phyloP scores from a whole-genome alignment of 1,140 invertebrate genomes.

The Hirudo medicinalis region DNA sequence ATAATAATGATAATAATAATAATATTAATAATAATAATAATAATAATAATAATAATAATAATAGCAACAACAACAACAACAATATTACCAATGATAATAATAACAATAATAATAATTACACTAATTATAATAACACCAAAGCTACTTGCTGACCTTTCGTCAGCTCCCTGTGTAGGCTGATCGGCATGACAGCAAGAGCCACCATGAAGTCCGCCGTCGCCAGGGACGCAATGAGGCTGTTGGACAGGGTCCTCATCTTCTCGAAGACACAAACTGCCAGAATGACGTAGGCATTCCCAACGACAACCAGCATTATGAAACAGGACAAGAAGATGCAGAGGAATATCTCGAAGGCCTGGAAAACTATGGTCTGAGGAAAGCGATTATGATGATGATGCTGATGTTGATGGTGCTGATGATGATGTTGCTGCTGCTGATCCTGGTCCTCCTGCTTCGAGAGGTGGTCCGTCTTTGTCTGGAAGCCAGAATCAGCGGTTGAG shows the following conservation, averaged over 20 bases:
- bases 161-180: constrained; percentile 40
- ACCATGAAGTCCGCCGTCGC: constrained; percentile 86
- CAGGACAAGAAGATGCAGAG: constrained; percentile 18
- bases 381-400: background rate
- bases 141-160: background rate
- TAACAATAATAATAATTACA: background rate
- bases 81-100: background rate
- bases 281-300: constrained; percentile 25
- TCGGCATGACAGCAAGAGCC: constrained; percentile 48
- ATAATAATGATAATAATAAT: no score
- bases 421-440: background rate
- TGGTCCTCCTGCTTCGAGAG: background rate
- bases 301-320: constrained; percentile 24
- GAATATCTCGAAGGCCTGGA: constrained; percentile 13
- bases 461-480: no score
- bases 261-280: constrained; percentile 20
- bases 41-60: constrained; percentile 6
- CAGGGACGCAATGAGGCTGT: constrained; percentile 78
- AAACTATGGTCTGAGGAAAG: background rate
- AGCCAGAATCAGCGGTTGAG: no score
- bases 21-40: background rate
- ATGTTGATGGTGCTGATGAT: background rate
- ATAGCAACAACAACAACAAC: background rate
- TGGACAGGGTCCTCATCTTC: constrained; percentile 49
- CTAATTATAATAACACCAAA: background rate